A percentile compares a stretch with the other conserved stretches of the same genome.
These are phyloP conservation scores for Anagrus nilaparvatae DNA, from an alignment of 1,140 invertebrate genomes.

Conservation along the genomic window DNA sequence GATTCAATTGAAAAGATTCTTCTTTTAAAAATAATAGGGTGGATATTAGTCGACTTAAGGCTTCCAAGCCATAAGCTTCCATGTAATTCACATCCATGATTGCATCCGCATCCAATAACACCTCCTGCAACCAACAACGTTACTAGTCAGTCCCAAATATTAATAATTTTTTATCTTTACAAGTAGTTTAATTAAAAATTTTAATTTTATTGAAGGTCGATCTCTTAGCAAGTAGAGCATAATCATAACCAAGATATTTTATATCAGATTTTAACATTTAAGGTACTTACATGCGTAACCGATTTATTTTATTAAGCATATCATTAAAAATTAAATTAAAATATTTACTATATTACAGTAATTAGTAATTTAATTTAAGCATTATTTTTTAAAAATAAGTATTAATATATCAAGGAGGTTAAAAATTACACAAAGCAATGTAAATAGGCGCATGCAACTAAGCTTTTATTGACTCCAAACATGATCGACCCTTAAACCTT, in stretches of 20 bases:
- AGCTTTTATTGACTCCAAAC: slow-evolving; percentile 18
- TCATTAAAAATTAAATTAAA: too few relatives aligned
- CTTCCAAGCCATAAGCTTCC: slow-evolving; percentile 44
- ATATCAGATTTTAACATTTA: too few relatives aligned
- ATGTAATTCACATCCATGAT: slow-evolving; percentile 50
- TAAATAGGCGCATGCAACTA: slow-evolving; percentile 37
- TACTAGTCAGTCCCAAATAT: slow-evolving; percentile 40
- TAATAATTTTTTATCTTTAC: too few relatives aligned
- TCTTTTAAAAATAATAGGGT: slow-evolving; percentile 33
- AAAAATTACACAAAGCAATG: slow-evolving; percentile 32
- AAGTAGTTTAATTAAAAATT: not conserved
- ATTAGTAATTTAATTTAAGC: not conserved
- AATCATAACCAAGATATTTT: too few relatives aligned
- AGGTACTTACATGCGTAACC: too few relatives aligned
- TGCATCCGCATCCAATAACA: slow-evolving; percentile 42
- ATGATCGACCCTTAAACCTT: slow-evolving; percentile 21
- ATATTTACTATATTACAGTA: too few relatives aligned
- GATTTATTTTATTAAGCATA: too few relatives aligned
- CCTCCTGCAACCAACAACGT: slow-evolving; percentile 44
- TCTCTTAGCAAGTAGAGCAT: too few relatives aligned
- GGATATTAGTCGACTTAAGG: slow-evolving; percentile 39
- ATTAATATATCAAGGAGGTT: slow-evolving; percentile 13
- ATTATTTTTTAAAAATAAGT: slow-evolving; percentile 7
- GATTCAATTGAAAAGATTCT: slow-evolving; percentile 27
- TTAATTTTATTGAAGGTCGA: not conserved